A percentile compares a stretch with the other conserved stretches of the same genome.
phyloP scores from a whole-genome alignment of 1,140 invertebrate species.

The Zaprionus tsacasi region DNA sequence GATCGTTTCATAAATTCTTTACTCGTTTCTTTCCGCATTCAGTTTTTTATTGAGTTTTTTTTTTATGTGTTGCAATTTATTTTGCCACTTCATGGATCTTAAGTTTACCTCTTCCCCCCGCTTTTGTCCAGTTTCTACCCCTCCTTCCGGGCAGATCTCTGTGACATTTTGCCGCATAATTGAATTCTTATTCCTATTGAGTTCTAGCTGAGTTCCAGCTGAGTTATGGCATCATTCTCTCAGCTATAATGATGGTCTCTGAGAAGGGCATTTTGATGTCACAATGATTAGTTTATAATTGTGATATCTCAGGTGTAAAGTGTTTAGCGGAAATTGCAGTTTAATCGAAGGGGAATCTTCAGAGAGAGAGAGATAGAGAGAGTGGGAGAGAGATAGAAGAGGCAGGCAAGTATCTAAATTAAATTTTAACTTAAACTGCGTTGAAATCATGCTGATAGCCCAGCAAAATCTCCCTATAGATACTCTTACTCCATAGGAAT shows the following conservation, averaged over 20 bases:
- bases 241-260: constrained; percentile 66
- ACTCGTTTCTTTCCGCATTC: constrained; percentile 13
- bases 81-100: constrained; percentile 76
- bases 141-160: constrained; percentile 39
- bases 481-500: background rate
- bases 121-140: constrained; percentile 15
- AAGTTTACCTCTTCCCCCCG: background rate
- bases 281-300: constrained; percentile 74
- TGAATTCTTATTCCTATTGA: constrained; percentile 70
- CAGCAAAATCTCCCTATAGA: background rate
- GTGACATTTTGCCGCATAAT: constrained; percentile 80
- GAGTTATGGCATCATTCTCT: constrained; percentile 69
- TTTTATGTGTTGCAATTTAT: constrained; percentile 63
- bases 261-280: constrained; percentile 73
- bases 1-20: constrained; percentile 11
- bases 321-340: constrained; percentile 50
- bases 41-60: constrained; percentile 32
- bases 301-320: constrained; percentile 51
- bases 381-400: constrained; percentile 11
- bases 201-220: constrained; percentile 8
- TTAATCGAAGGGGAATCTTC: constrained; percentile 44
- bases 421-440: background rate
- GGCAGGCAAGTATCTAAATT: background rate
- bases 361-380: too few species aligned
- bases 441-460: background rate